Percentiles rank a stretch among this genome's conserved stretches.
These are phyloP conservation scores for Zaprionus davidi DNA, from an alignment of 1,140 invertebrate genomes.

Conservation along the genomic window DNA sequence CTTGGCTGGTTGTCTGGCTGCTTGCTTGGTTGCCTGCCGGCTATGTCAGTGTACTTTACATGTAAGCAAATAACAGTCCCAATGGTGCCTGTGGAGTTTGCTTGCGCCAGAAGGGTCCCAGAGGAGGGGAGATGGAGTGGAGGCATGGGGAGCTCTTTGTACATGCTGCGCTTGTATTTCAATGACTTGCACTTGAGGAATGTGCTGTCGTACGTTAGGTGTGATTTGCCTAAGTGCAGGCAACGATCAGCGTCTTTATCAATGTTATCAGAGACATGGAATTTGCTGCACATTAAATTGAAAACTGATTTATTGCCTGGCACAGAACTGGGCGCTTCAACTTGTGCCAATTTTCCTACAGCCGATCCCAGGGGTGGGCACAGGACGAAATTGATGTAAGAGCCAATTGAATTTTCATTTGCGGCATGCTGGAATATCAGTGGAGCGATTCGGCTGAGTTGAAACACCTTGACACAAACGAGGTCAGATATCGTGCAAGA, in stretches of 20 bases:
- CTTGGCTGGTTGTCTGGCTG: slow-evolving; percentile 8
- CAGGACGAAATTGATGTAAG: slow-evolving; percentile 26
- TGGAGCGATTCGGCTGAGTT: slow-evolving; percentile 30
- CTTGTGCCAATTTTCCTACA: slow-evolving; percentile 54
- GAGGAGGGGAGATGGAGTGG: background rate
- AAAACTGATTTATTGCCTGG: slow-evolving; percentile 38
- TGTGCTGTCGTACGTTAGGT: slow-evolving; percentile 25
- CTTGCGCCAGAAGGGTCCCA: slow-evolving; percentile 1
- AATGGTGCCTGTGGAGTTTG: slow-evolving; percentile 40
- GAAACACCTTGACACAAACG: slow-evolving; percentile 51
- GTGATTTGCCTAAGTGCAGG: slow-evolving; percentile 49
- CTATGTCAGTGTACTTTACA: slow-evolving; percentile 51
- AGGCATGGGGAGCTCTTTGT: background rate
- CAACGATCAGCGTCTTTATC: slow-evolving; percentile 44
- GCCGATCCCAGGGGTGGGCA: slow-evolving; percentile 38
- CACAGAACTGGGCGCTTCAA: slow-evolving; percentile 12
- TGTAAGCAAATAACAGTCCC: slow-evolving; percentile 49
- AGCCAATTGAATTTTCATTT: slow-evolving; percentile 74
- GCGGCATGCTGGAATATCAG: background rate
- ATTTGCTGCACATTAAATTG: slow-evolving; percentile 26
- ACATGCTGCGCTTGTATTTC: slow-evolving; percentile 31
- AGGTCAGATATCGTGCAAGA: slow-evolving; percentile 51
- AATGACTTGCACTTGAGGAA: slow-evolving; percentile 27
- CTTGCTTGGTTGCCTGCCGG: slow-evolving; percentile 21
- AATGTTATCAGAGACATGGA: slow-evolving; percentile 22